These are phyloP conservation scores for Nomada fabriciana DNA, from an alignment of 2,888 invertebrate species.

Conservation along the genomic window DNA sequence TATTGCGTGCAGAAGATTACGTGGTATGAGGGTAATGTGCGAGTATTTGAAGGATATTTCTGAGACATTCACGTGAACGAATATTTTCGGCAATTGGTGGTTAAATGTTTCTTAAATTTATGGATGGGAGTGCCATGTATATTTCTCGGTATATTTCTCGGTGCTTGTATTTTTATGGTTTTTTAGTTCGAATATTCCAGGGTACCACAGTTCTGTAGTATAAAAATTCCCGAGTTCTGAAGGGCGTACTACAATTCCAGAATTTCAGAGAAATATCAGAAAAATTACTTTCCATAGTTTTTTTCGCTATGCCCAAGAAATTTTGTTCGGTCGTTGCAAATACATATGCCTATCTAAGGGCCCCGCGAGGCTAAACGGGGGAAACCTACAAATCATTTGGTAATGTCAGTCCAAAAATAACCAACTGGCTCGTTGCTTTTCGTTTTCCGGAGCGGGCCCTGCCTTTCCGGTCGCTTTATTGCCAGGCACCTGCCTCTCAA, in stretches of 20 bases:
- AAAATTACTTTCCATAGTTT: too few species aligned
- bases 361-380: conserved; percentile 14
- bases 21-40: too few species aligned
- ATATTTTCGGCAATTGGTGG: background rate
- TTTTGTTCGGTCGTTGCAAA: conserved; percentile 34
- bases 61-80: too few species aligned
- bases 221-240: too few species aligned
- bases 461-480: conserved; percentile 71
- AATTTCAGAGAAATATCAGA: too few species aligned
- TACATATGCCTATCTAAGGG: conserved; percentile 26
- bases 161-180: too few species aligned
- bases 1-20: too few species aligned
- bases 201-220: too few species aligned
- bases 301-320: conserved; percentile 16
- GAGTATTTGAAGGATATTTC: too few species aligned
- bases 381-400: conserved; percentile 63
- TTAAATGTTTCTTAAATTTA: background rate
- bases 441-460: conserved; percentile 60
- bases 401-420: conserved; percentile 63
- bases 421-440: conserved; percentile 68
- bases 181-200: too few species aligned
- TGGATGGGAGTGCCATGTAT: background rate
- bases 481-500: conserved; percentile 70
- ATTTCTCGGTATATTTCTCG: too few species aligned
- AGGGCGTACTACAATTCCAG: too few species aligned